Base-by-base conservation (phyloP, 2,888 invertebrate genomes). In the Hyposoter dolosus region DNA sequence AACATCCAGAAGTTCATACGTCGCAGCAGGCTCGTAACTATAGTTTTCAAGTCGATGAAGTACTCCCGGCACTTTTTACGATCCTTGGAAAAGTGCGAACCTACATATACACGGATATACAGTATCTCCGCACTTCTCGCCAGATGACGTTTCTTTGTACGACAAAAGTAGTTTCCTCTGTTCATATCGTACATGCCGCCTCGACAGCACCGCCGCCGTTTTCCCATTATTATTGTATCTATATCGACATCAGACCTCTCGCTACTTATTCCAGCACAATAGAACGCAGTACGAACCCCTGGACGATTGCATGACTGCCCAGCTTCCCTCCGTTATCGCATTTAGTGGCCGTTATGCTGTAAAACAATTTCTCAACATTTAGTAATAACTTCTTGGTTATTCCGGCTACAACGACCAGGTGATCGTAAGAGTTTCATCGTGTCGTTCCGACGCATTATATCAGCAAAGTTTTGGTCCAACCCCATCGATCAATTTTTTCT, bases 141-240 rank as follows among this genome's bases (percentile, higher is more conserved):
- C 63, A 74, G 56, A 82, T 82, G 78, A 69, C 63, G 40, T 82
- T 85, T 79, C 75, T 65, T 82, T 82, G 63, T 78, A 82, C 63
- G 65, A 53, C 28, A 35, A 85, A 85, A 85, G 85, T 85, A 79
- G 63, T 79, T 85, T 85, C 79, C 82, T 79, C 82, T 85, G 82
- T 85, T 71, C 53, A 28, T 68, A 60, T 40, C 28, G 40, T 53
- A 32, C 66, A 74, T 75, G 12, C 28, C 15, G 53, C 12, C 35
- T 7, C 63, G 60, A 7, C 17, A 74, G 53, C 56, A 19, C 40
- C 78, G 17, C 35, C 75, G 32, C 35, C 75, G 32, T 50, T 69
- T 75, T 40, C 32, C 63, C 65, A 65, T 71, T 79, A 82, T 79
- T 71, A 63, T 63, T 75, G 65, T 43, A 53, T 17, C 66, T 40